Base-by-base conservation (phyloP, 2,888 invertebrate species). In the Erannis defoliaria region DNA sequence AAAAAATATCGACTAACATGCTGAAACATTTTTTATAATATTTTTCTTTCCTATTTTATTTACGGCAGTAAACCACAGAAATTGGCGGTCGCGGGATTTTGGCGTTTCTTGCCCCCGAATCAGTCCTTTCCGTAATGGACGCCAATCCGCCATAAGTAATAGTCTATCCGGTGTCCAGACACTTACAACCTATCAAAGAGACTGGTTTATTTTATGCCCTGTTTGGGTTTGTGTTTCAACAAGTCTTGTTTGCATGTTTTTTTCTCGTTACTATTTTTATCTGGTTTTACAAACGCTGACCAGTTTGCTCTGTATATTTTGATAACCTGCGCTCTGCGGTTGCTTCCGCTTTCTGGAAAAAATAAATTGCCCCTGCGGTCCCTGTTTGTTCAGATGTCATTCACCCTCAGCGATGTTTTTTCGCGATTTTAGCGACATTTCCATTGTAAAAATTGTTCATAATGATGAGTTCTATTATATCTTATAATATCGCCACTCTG, bases 131-230 rank as follows among this genome's bases (percentile, higher is more conserved):
- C 76, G 73, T 63, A 68, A 72, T 63, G 70, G 67, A 68, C 65
- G 66, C 67, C 75, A 71, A 76, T 75, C 72, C 64, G 69, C 72
- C 72, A 77, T 77, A 75, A 78, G 73, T 78, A 78, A 82, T 77
- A 61, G 62, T 65, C 62, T 57, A 68, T 64, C 60, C 65, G 64
- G 61, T 74, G 76, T 74, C 74, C 76, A 74, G 72, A 71, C 73
- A 64, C 67, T 66, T 64, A 62, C 71, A 65, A 60, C 62, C 70
- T 71, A 60, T 58, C 66, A 68, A 68, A 68, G 62, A 68, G 63
- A 68, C 67, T 66, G 62, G 38, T 62, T 66, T 66, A 67, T 68
- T 71, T 70, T 66, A 68, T 68, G 68, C 60, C 64, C 64, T 68
- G 68, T 68, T 71, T 71, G 68, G 70, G 70, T 67, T 71, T 63